phyloP scores from a whole-genome alignment of 2,113 vertebrate genomes.

The Brachyhypopomus occidentalis region DNA sequence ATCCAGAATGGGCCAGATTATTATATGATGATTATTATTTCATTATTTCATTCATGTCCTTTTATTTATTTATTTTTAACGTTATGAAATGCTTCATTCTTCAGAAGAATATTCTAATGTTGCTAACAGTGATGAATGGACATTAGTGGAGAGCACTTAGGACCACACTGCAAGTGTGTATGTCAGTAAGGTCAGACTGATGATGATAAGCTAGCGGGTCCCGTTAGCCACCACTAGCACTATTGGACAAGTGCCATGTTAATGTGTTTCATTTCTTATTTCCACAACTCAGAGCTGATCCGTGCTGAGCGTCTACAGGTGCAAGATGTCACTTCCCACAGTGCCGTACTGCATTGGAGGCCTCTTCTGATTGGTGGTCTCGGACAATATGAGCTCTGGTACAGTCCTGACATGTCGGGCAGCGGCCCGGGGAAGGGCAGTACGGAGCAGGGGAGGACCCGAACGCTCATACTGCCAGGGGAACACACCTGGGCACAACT shows the following conservation, averaged over 20 bases:
- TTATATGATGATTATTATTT: neutral
- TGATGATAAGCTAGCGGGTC: no score
- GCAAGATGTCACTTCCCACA: slow-evolving; percentile 74
- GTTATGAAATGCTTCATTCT: no score
- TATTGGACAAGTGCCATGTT: neutral
- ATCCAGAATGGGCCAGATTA: neutral
- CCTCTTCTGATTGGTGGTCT: slow-evolving; percentile 68
- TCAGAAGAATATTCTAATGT: no score
- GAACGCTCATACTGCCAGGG: slow-evolving; percentile 63
- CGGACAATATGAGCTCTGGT: slow-evolving; percentile 75
- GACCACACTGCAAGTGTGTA: no score
- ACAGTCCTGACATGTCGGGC: slow-evolving; percentile 50
- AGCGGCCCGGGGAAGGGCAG: no score
- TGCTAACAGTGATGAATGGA: no score
- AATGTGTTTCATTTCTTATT: neutral
- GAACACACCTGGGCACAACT: slow-evolving; percentile 69
- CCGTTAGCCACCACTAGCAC: neutral
- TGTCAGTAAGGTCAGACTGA: no score
- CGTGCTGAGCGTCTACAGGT: slow-evolving; percentile 73
- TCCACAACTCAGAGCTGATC: slow-evolving; percentile 73
- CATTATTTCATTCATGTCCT: neutral
- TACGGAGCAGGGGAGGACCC: neutral
- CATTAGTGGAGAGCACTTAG: no score
- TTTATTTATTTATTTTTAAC: neutral
- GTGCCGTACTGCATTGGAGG: slow-evolving; percentile 81